Evolutionary conservation across 2,888 invertebrate species (phyloP).

Genomic region (Deroplatys truncata): DNA sequence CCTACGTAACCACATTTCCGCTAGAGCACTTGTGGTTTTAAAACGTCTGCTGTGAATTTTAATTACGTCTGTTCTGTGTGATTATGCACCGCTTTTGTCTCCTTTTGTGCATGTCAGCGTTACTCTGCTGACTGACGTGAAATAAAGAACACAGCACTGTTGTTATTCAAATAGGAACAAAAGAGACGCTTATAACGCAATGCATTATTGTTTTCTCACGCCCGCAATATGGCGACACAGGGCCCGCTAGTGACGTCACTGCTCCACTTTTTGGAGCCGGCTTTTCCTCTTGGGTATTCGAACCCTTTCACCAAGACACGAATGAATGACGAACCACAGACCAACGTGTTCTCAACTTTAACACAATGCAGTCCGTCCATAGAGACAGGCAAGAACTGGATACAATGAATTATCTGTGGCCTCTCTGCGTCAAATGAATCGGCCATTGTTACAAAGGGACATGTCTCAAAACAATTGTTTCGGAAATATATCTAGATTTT

Average conservation of each 20-base stretch:
- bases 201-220: not conserved
- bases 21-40: too few species aligned
- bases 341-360: not conserved
- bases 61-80: not conserved
- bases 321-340: not conserved
- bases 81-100: not conserved
- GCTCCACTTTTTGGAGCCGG: not conserved
- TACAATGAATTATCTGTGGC: too few species aligned
- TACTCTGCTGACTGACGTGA: not conserved
- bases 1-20: too few species aligned
- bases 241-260: not conserved
- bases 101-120: not conserved
- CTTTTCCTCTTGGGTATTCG: not conserved
- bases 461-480: too few species aligned
- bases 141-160: not conserved
- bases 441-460: too few species aligned
- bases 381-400: too few species aligned
- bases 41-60: not conserved
- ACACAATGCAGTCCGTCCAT: not conserved
- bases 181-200: not conserved
- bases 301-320: not conserved
- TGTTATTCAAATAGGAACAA: not conserved
- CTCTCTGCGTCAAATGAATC: too few species aligned
- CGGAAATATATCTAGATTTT: too few species aligned
- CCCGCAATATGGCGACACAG: not conserved